Percentiles rank a stretch among this genome's conserved stretches.
These are phyloP conservation scores for Corythornis leucogaster DNA, from an alignment of 2,797 vertebrate genomes.

Conservation along the genomic window DNA sequence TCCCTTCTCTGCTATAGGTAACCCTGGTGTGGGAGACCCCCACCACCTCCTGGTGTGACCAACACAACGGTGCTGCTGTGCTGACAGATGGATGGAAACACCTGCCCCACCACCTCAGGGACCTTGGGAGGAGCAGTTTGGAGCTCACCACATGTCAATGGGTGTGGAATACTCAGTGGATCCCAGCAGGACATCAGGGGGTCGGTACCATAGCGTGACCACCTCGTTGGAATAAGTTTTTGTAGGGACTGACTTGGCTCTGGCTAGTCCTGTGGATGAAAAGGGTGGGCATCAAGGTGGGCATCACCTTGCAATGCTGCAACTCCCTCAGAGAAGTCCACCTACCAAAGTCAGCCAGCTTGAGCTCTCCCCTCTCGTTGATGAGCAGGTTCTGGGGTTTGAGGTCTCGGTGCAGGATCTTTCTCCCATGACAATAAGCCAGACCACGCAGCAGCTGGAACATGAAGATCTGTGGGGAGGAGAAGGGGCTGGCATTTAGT, in stretches of 20 bases:
- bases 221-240: conserved; percentile 98
- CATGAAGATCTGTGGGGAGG: conserved; percentile 90
- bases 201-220: conserved; percentile 96
- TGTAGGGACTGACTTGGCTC: conserved; percentile 90
- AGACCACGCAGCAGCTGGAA: conserved; percentile 95
- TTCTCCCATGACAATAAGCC: conserved; percentile 92
- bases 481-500: not conserved
- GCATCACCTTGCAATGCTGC: accelerated
- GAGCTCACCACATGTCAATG: conserved; percentile 95
- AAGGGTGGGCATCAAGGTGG: not conserved
- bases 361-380: conserved; percentile 94
- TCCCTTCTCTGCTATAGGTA: not conserved
- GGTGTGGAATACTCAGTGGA: conserved; percentile 95
- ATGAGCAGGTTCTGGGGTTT: conserved; percentile 98
- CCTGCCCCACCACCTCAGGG: accelerated
- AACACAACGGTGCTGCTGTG: accelerated
- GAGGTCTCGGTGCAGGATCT: conserved; percentile 95
- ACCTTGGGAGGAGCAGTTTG: not conserved
- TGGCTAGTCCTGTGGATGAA: conserved; percentile 81
- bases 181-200: conserved; percentile 93
- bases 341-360: conserved; percentile 95
- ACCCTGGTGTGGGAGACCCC: not conserved
- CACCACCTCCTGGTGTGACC: not conserved
- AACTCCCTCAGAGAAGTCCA: not conserved
- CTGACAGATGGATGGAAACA: not conserved